Evolutionary conservation across 2,888 invertebrate genomes (phyloP).

Genomic region (Ennomos fuscantarius): DNA sequence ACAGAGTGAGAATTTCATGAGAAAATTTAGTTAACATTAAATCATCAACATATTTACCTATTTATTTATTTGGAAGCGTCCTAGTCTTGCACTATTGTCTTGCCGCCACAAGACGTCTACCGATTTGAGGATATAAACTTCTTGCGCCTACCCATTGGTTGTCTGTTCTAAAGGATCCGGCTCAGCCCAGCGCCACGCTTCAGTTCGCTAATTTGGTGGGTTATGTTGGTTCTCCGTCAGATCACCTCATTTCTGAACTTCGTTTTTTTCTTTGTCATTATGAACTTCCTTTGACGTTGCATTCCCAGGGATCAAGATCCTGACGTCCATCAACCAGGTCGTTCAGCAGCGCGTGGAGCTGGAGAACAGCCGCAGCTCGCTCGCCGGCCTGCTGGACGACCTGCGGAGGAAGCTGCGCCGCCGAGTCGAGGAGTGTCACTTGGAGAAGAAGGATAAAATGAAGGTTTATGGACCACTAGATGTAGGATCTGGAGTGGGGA

Average conservation of each 20-base stretch:
- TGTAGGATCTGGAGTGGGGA: no score
- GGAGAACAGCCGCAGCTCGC: constrained; percentile 68
- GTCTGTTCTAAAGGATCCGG: no score
- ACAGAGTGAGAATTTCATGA: constrained; percentile 61
- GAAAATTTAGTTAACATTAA: not conserved
- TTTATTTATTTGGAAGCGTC: not conserved
- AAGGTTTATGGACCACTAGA: constrained; percentile 49
- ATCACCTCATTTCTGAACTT: no score
- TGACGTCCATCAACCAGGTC: constrained; percentile 76
- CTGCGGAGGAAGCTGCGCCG: constrained; percentile 70
- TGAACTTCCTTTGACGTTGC: not conserved
- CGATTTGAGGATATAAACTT: no score
- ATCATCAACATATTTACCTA: not conserved
- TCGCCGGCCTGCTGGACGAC: constrained; percentile 73
- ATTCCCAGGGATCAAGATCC: constrained; percentile 73
- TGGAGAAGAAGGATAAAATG: constrained; percentile 74
- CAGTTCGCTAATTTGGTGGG: no score
- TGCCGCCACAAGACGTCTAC: no score
- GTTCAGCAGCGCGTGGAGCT: constrained; percentile 76
- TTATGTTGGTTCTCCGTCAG: no score
- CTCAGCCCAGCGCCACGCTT: no score
- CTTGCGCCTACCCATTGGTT: no score
- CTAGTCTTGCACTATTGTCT: no score
- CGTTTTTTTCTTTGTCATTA: no score
- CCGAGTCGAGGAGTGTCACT: constrained; percentile 72